Evolutionary conservation across 2,888 invertebrate genomes (phyloP).

Genomic region (Parnassius mnemosyne): DNA sequence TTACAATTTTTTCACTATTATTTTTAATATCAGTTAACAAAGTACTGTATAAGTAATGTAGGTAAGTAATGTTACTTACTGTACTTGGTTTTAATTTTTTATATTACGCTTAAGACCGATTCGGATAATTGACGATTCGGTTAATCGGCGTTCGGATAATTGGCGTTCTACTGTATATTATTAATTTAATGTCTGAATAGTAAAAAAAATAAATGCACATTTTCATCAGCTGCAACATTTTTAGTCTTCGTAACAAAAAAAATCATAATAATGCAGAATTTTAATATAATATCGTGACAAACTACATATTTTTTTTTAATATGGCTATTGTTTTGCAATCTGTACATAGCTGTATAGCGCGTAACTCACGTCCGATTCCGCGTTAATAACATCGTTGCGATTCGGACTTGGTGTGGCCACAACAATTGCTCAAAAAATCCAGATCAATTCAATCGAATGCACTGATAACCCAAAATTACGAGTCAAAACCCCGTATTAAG

Average conservation of each 20-base stretch:
- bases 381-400: conserved; percentile 44
- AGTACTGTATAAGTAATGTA: too few species aligned
- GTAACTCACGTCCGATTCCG: conserved; percentile 33
- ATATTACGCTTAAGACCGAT: too few species aligned
- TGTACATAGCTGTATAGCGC: conserved; percentile 18
- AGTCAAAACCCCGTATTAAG: conserved; percentile 67
- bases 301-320: background rate
- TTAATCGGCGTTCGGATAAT: too few species aligned
- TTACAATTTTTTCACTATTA: too few species aligned
- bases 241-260: background rate
- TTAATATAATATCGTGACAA: background rate
- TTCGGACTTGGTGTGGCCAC: conserved; percentile 31
- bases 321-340: conserved; percentile 9
- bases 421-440: conserved; percentile 51
- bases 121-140: too few species aligned
- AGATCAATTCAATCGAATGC: conserved; percentile 72
- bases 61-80: too few species aligned
- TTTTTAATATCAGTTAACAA: too few species aligned
- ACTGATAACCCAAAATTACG: conserved; percentile 75
- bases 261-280: background rate
- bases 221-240: too few species aligned
- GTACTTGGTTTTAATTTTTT: too few species aligned
- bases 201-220: too few species aligned
- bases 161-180: too few species aligned
- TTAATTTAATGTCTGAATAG: too few species aligned